These are phyloP conservation scores for Bucorvus abyssinicus DNA, from an alignment of 2,797 vertebrate genomes.

Conservation along the genomic window DNA sequence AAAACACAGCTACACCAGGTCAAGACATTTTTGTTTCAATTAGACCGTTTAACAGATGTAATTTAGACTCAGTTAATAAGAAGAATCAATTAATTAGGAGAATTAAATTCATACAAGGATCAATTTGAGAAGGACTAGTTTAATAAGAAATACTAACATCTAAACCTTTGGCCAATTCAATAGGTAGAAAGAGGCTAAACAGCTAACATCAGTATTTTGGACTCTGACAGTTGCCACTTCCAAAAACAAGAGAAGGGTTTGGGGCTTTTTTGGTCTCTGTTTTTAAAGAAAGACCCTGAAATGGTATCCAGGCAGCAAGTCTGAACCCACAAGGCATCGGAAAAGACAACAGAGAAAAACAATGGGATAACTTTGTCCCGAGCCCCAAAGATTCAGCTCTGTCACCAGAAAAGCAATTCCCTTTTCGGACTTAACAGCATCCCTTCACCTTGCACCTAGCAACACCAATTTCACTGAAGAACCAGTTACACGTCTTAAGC, in stretches of 20 bases:
- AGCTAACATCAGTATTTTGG: not conserved
- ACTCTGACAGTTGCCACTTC: not conserved
- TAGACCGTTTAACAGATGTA: not conserved
- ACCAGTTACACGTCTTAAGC: not conserved
- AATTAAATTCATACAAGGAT: not conserved
- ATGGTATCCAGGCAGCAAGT: not conserved
- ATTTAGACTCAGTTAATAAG: not conserved
- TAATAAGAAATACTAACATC: fast-evolving
- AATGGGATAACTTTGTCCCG: not conserved
- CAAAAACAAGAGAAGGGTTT: not conserved
- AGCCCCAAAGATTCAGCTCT: not conserved
- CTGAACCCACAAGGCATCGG: not conserved
- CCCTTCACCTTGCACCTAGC: not conserved
- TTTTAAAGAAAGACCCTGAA: not conserved
- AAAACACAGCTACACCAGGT: not conserved
- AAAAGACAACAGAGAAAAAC: not conserved
- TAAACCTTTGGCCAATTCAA: not conserved
- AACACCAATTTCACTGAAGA: not conserved
- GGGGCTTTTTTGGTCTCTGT: not conserved
- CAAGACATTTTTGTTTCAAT: not conserved
- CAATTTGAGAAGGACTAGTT: not conserved
- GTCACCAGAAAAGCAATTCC: not conserved
- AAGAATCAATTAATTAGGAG: not conserved
- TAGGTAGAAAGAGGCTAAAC: fast-evolving
- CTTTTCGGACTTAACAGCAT: not conserved